Base-by-base conservation (phyloP, 1,140 invertebrate species). In the Ceratina australensis region DNA sequence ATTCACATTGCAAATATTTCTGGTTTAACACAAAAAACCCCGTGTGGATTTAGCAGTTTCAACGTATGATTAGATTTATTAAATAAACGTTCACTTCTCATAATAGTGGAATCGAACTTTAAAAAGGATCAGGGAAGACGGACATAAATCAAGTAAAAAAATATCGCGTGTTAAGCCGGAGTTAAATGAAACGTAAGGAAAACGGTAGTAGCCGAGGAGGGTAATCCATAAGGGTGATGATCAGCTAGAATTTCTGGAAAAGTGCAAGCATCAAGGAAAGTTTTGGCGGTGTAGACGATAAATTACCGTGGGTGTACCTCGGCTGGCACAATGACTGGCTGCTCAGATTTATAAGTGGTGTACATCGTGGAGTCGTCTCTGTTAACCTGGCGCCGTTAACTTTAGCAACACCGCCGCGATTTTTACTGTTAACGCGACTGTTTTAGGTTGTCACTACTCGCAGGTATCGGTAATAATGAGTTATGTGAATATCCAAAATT, bases 331-430 rank as follows among this genome's bases (percentile, higher is more conserved):
- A 49, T 66, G 64, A 49, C 22, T 12, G 15, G 33, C 8, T n/a
- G 20, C 3, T 5, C 5, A 66, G 47, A 66, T 66, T 66, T 66
- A 66, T 66, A 28, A 64, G 20, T n/a, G 42, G 22, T 50, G 22
- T 65, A 16, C 16, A 47, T 2, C 63, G 13, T 8, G 28, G 28
- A 33, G 16, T 15, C 47, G 33, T 65, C 20, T 18, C 20, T 24
- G 22, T 66, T 49, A 66, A 66, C 49, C 42, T 18, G 28, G 28
- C 63, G 42, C 20, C 42, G n/a, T 65, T 64, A 64, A 63, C 42
- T 24, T 24, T 5, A 4, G 5, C 8, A 8, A 33, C 28, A 33
- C 28, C 8, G 5, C 33, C 13, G 20, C 26, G 24, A 66, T 47
- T 66, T 49, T 24, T 66, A 10, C 2, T 3, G 0, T 33, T 8